A percentile compares a stretch with the other conserved stretches of the same genome.
phyloP scores from a whole-genome alignment of 1,140 invertebrate genomes.

The Muscidifurax raptorellus region DNA sequence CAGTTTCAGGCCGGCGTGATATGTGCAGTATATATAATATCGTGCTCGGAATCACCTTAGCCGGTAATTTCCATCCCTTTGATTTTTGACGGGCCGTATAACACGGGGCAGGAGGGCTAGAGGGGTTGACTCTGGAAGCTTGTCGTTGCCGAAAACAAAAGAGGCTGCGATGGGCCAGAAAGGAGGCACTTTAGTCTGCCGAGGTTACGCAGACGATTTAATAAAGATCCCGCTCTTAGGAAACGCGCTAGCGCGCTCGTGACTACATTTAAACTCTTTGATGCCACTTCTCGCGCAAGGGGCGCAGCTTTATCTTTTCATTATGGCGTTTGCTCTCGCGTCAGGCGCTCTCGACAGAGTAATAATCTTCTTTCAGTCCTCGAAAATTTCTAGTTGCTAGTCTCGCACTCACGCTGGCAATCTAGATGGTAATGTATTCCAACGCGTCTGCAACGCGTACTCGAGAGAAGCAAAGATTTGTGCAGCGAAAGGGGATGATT shows the following conservation, averaged over 20 bases:
- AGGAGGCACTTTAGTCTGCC: conserved; percentile 56
- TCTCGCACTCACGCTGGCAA: background rate
- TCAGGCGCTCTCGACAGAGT: background rate
- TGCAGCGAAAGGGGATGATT: background rate
- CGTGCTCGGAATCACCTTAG: conserved; percentile 8
- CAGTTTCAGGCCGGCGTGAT: background rate
- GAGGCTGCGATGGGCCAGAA: conserved; percentile 21
- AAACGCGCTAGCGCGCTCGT: background rate
- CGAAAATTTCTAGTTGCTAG: background rate
- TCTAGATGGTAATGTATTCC: background rate
- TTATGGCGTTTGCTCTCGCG: conserved; percentile 37
- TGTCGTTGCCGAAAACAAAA: conserved; percentile 45
- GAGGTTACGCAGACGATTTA: conserved; percentile 60
- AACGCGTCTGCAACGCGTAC: background rate
- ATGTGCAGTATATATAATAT: background rate
- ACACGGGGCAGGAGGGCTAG: background rate
- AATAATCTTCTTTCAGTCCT: conserved; percentile 20
- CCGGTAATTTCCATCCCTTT: conserved; percentile 71
- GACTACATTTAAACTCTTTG: conserved; percentile 55
- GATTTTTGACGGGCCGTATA: conserved; percentile 66
- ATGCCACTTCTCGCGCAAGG: conserved; percentile 51
- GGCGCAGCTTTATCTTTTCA: conserved; percentile 56
- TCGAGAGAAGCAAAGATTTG: background rate
- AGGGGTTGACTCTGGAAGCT: background rate
- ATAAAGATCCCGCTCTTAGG: conserved; percentile 56